phyloP scores from a whole-genome alignment of 2,113 vertebrate genomes.

The Pantherophis guttatus region DNA sequence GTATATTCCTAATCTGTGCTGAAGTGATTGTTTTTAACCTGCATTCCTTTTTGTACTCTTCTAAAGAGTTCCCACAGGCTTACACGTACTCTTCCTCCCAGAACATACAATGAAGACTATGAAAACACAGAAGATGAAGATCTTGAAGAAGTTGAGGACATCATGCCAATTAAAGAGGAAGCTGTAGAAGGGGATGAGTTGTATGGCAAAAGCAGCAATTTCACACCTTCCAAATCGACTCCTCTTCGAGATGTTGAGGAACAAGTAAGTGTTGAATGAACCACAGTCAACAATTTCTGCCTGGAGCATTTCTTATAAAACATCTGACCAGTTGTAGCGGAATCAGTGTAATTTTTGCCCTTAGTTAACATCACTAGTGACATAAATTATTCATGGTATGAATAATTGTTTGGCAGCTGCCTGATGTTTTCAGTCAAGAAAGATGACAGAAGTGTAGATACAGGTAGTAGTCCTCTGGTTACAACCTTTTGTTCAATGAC shows the following conservation, averaged over 20 bases:
- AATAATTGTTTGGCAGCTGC: neutral
- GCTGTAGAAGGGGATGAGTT: constrained; percentile 72
- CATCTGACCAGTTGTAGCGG: neutral
- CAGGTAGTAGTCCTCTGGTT: neutral
- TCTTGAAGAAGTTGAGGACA: constrained; percentile 60
- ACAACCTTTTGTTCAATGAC: neutral
- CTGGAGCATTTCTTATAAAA: neutral
- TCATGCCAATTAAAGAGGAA: constrained; percentile 61
- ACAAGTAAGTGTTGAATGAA: constrained; percentile 73
- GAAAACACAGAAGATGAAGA: constrained; percentile 57
- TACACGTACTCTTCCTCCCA: constrained; percentile 70
- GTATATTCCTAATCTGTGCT: neutral
- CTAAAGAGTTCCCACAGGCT: constrained; percentile 79
- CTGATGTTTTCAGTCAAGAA: neutral
- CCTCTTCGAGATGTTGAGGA: constrained; percentile 73
- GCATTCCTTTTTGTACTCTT: constrained; percentile 43
- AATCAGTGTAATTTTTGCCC: neutral
- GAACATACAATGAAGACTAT: constrained; percentile 71
- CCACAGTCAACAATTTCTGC: neutral
- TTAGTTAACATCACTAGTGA: neutral
- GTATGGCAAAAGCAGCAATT: constrained; percentile 70
- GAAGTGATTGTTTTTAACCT: constrained; percentile 23
- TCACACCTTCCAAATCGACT: constrained; percentile 60
- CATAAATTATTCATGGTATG: neutral
- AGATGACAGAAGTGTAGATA: neutral